Evolutionary conservation across 2,113 vertebrate genomes (phyloP).

Genomic region (Diadophis punctatus): DNA sequence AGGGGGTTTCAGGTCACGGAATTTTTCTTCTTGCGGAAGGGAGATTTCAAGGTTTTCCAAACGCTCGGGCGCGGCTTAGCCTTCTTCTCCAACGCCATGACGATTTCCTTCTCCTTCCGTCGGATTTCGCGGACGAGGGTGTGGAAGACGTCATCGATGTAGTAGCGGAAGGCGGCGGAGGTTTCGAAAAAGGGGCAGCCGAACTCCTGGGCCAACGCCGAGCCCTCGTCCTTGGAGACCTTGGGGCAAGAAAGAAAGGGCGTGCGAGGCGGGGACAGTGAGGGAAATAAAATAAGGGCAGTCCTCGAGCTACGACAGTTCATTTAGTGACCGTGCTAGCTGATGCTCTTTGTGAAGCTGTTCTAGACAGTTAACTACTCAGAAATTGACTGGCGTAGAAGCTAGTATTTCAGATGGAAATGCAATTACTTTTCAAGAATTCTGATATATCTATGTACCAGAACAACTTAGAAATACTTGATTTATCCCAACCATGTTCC

Average conservation of each 20-base stretch:
- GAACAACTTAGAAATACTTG: not conserved
- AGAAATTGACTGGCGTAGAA: not conserved
- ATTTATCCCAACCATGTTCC: not conserved
- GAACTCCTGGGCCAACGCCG: conserved; percentile 77
- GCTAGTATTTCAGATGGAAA: not conserved
- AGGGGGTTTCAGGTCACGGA: conserved; percentile 68
- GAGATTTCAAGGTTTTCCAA: conserved; percentile 81
- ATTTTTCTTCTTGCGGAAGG: conserved; percentile 79
- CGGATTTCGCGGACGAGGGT: conserved; percentile 84
- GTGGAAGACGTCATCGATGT: conserved; percentile 84
- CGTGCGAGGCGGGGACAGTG: not conserved
- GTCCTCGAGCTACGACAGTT: not conserved
- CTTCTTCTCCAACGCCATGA: conserved; percentile 72
- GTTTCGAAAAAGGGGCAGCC: conserved; percentile 87
- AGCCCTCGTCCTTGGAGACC: conserved; percentile 84
- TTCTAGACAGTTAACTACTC: too few relatives aligned
- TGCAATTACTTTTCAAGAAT: not conserved
- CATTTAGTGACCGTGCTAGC: not conserved
- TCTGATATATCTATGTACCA: too few relatives aligned
- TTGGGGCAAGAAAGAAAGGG: conserved; percentile 26
- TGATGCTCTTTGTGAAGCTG: not conserved
- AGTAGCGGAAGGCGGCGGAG: conserved; percentile 79
- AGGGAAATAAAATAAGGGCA: not conserved
- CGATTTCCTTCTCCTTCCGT: conserved; percentile 73
- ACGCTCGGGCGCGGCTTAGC: conserved; percentile 71